Percentiles rank a stretch among this genome's conserved stretches.
These are phyloP conservation scores for Vanessa atalanta DNA, from an alignment of 1,140 invertebrate genomes.

Conservation along the genomic window DNA sequence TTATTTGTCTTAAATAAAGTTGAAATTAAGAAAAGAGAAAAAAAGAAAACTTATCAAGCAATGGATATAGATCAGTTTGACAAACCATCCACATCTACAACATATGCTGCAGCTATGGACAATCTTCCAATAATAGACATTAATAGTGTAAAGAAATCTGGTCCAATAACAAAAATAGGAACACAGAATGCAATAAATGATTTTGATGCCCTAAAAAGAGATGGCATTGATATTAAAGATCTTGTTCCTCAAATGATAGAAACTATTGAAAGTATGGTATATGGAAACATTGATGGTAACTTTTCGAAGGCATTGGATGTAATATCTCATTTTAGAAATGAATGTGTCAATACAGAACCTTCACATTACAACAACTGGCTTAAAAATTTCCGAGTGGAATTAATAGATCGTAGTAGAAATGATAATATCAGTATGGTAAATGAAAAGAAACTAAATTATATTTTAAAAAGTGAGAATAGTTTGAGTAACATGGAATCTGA, in stretches of 20 bases:
- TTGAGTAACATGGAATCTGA: constrained; percentile 54
- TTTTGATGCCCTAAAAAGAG: constrained; percentile 55
- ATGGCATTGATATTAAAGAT: constrained; percentile 53
- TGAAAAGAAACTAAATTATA: constrained; percentile 63
- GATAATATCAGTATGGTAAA: constrained; percentile 57
- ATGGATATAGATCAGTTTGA: constrained; percentile 33
- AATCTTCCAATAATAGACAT: constrained; percentile 48
- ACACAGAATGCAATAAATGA: constrained; percentile 70
- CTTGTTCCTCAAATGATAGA: constrained; percentile 58
- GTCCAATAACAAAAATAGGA: constrained; percentile 52
- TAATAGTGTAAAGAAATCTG: constrained; percentile 37
- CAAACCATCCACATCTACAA: constrained; percentile 13
- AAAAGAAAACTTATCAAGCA: constrained; percentile 39
- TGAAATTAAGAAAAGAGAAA: constrained; percentile 60
- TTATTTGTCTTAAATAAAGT: constrained; percentile 67
- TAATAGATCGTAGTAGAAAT: constrained; percentile 56
- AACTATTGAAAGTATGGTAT: constrained; percentile 69
- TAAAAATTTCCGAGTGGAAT: constrained; percentile 57
- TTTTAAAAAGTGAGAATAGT: constrained; percentile 66
- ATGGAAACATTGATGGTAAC: constrained; percentile 63
- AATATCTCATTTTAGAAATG: constrained; percentile 59
- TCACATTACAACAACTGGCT: constrained; percentile 73
- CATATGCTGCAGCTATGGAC: constrained; percentile 33
- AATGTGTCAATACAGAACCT: constrained; percentile 63
- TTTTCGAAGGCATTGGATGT: constrained; percentile 64